These are phyloP conservation scores for Callocephalon fimbriatum DNA, from an alignment of 2,113 vertebrate genomes.

Conservation along the genomic window DNA sequence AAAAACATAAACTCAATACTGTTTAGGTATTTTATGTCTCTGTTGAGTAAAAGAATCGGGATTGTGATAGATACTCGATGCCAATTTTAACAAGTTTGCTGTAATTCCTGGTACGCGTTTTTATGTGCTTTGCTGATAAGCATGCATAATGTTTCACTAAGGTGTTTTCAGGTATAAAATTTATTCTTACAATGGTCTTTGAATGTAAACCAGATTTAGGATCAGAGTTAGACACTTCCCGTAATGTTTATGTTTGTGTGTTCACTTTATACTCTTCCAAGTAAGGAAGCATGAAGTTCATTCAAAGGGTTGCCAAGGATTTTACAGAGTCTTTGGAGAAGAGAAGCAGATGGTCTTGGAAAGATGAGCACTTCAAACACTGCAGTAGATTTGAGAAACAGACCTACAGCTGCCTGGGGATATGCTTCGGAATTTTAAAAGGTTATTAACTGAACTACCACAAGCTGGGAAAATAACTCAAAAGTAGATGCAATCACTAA, in stretches of 20 bases:
- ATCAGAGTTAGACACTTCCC: not conserved
- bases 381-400: constrained; percentile 29
- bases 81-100: not conserved
- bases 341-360: constrained; percentile 53
- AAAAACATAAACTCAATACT: not conserved
- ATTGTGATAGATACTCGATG: not conserved
- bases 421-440: constrained; percentile 48
- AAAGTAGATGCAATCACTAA: constrained; percentile 66
- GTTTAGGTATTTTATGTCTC: not conserved
- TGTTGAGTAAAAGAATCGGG: not conserved
- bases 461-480: constrained; percentile 60
- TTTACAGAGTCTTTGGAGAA: constrained; percentile 27
- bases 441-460: constrained; percentile 62
- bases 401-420: constrained; percentile 43
- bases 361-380: not conserved
- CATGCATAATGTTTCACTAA: not conserved
- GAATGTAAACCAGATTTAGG: not conserved
- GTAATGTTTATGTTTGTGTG: not conserved
- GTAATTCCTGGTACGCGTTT: not conserved
- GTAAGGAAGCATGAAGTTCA: not conserved
- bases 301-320: constrained; percentile 36
- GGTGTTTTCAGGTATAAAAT: not conserved
- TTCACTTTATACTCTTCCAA: not conserved
- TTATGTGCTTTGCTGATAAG: not conserved
- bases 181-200: not conserved